Base-by-base conservation (phyloP, 2,113 vertebrate species). In the Chaetorhynchus papuensis region DNA sequence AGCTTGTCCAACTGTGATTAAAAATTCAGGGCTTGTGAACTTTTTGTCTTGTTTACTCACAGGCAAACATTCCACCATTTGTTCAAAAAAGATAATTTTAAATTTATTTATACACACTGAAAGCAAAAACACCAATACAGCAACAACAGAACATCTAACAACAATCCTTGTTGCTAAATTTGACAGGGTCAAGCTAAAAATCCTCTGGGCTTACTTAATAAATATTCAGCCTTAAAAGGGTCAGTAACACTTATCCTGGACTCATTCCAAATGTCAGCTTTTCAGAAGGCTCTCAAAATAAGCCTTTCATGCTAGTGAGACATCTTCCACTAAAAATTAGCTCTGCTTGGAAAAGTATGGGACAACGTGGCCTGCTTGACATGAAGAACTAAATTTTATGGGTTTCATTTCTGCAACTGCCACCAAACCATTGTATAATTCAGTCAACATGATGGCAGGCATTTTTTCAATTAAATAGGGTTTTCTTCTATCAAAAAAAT, bases 401-500 rank as follows among this genome's bases (percentile, higher is more conserved):
- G 27, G 56, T 94, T 94, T 96, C 30, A 83, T 90, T 96, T 72
- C 78, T 90, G 66, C 30, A 87, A 52, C 87, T 76, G 78, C 77
- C 94, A 86, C 30, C 77, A 92, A 92, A 66, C 41, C 13, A 45
- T 93, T 94, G 59, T 83, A 69, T 77, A 83, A 88, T 90, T 91
- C 66, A 86, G 45, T 59, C 82, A 80, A 61, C 2, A 0, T 39
- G 74, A 79, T n/a, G 54, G 54, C 44, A 82, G 54, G 70, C 50
- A 70, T 91, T 93, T 90, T 96, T 94, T 88, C 82, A 95, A 77
- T 91, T 91, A 94, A 89, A 53, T 12, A 69, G 21, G 6, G 31
- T 45, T 95, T 90, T 74, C 74, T 89, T 89, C 57, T 53, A 83
- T 74, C 30, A 83, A 87, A 95, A 96, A 94, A 96, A 94, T 35